Evolutionary conservation across 2,113 vertebrate species (phyloP), one percentile per base, ranked within the genome.

Genomic region (Dunckerocampus dactyliophorus): DNA sequence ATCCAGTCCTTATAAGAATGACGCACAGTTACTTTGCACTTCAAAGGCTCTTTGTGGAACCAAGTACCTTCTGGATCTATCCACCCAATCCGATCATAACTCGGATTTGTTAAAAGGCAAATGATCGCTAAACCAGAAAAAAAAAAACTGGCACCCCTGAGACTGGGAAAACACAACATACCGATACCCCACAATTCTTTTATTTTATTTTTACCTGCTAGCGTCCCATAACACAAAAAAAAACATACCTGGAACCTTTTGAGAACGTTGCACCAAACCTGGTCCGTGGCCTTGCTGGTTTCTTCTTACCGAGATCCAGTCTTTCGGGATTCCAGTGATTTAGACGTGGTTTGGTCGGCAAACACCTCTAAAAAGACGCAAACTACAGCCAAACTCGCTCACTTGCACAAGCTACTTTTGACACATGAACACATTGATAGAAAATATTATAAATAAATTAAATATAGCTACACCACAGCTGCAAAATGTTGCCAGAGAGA

Each of bases 371-470:
- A 22, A 21, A 22, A 15, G 49, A 15, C 4, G 19, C 13, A 3
- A 4, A 4, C 24, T 15, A 4, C 13, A 8, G 22, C 67, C 58
- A 48, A 54, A 70, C 60, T 42, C 45, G 57, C 16, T 48, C 62
- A 77, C 74, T 58, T 76, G 59, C 74, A 71, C 52, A 49, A 62
- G 56, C 79, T 64, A 43, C 43, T 31, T n/a, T 12, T 4, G 21
- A 37, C 52, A 42, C 34, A 7, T 19, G 12, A 16, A 37, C 31
- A 54, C 16, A 1, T n/a, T 12, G 17, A 47, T 57, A 68, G 0
- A 66, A 58, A 47, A 19, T 10, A 2, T 8, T 43, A 87, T 82
- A 88, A 90, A 91, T 90, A 90, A 89, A 88, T 90, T 89, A 90
- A 88, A 42, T 42, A 85, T 81, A 80, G 82, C 87, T 82, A 72